These are phyloP conservation scores for Corythornis madagascariensis DNA, from an alignment of 2,113 vertebrate genomes.

Conservation along the genomic window DNA sequence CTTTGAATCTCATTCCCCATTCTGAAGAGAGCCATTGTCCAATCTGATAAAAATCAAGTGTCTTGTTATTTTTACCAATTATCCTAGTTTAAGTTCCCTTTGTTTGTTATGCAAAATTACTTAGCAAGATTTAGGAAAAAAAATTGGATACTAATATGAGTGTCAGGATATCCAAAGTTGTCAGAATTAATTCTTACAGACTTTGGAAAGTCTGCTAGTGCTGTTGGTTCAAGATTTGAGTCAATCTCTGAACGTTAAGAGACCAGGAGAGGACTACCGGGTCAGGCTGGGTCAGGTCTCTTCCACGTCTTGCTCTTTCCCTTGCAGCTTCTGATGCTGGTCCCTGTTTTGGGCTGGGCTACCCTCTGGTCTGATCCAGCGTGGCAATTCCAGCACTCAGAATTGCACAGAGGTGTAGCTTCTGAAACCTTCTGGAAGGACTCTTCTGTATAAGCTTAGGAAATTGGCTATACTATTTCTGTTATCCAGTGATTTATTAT, in stretches of 20 bases:
- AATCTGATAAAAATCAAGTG: constrained; percentile 24
- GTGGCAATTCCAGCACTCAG: not conserved
- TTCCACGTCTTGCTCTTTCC: not conserved
- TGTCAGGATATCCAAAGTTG: constrained; percentile 35
- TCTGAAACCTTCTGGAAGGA: constrained; percentile 43
- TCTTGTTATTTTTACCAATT: constrained; percentile 51
- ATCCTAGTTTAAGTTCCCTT: constrained; percentile 23
- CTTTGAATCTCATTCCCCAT: not conserved
- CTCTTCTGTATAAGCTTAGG: constrained; percentile 24
- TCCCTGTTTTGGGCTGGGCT: not conserved
- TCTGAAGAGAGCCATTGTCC: constrained; percentile 17
- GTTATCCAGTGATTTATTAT: constrained; percentile 61
- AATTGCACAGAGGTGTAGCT: constrained; percentile 17
- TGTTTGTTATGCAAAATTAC: constrained; percentile 33
- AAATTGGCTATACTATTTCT: constrained; percentile 48
- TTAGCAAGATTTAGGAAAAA: constrained; percentile 40
- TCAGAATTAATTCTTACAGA: constrained; percentile 44
- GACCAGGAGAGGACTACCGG: not conserved
- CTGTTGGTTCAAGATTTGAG: not conserved
- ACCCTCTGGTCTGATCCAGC: constrained; percentile 18
- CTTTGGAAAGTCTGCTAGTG: constrained; percentile 25
- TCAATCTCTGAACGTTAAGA: not conserved
- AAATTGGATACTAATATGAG: not conserved
- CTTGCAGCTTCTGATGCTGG: not conserved
- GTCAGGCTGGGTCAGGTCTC: constrained; percentile 5